Evolutionary conservation across 2,113 vertebrate species (phyloP), one percentile per base, ranked within the genome.

Genomic region (Greenwoodochromis staneri): DNA sequence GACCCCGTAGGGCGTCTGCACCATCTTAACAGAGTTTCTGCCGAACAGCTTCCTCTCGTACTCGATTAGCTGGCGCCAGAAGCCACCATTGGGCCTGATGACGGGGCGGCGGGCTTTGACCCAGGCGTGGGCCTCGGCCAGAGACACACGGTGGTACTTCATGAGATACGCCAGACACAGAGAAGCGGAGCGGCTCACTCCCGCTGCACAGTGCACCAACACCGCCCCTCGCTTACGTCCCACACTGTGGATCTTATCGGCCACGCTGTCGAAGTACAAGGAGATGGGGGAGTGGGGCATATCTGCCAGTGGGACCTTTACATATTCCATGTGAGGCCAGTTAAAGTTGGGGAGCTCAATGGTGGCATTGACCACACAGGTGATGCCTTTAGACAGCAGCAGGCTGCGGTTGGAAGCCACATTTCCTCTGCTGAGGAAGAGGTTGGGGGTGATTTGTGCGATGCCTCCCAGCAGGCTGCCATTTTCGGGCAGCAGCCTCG

Each of bases 111-210:
- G 96, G 5, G 98, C 96, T 88, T 99, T 99, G 85, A 99, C 98
- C 98, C 98, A 99, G 96, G 97, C 98, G 87, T 99, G 98, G 1
- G 98, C 98, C 93, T 99, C 98, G 0, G 98, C 96, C 92, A 99
- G 97, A 78, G 97, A 97, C 81, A 98, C 97, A 1, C 97, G 97
- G 93, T 99, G 98, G 93, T 98, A 98, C 88, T 99, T 99, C 98
- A 99, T 99, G 95, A 99, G 98, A 96, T 99, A 99, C 5, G 98
- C 98, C 24, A 99, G 97, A 93, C 98, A 99, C 89, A 99, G 97
- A 0, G 98, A 98, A 92, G 98, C 98, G 0, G 98, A 99, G 76
- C 98, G 96, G 96, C 98, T 99, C 82, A 99, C 98, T 1, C 98
- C 98, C 0, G 98, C 98, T 0, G 98, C 98, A 12, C 98, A 99